Evolutionary conservation across 2,113 vertebrate genomes (phyloP).

Genomic region (Scolopax mira): DNA sequence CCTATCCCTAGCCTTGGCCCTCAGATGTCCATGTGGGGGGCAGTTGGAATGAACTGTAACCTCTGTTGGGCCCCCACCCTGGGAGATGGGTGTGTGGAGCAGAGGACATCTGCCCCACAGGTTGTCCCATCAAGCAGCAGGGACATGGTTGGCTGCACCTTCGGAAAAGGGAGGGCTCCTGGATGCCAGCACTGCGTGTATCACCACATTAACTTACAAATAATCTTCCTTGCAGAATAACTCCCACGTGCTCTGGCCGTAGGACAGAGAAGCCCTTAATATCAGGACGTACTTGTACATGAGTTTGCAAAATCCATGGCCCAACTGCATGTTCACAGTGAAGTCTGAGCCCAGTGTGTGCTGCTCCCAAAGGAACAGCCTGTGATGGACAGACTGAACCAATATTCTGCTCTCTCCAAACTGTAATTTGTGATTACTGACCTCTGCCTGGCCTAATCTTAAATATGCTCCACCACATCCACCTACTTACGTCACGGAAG

Average conservation of each 20-base stretch:
- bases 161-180: not conserved
- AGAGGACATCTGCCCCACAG: not conserved
- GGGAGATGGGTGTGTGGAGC: not conserved
- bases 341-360: not conserved
- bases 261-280: not conserved
- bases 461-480: not conserved
- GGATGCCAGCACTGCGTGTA: not conserved
- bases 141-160: not conserved
- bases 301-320: not conserved
- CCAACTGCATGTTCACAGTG: accelerated
- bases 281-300: not conserved
- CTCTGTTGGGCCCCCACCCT: not conserved
- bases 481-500: not conserved
- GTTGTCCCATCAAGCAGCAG: not conserved
- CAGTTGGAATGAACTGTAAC: not conserved
- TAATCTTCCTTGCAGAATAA: not conserved
- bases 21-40: not conserved
- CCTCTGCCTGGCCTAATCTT: not conserved
- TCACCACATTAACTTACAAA: not conserved
- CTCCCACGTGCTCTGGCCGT: not conserved
- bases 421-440: not conserved
- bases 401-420: not conserved
- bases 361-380: not conserved
- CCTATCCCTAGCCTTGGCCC: not conserved
- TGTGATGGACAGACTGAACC: not conserved